Evolutionary conservation across 2,888 invertebrate species (phyloP), one percentile per base, ranked within the genome.

Genomic region (Eupithecia exiguata): DNA sequence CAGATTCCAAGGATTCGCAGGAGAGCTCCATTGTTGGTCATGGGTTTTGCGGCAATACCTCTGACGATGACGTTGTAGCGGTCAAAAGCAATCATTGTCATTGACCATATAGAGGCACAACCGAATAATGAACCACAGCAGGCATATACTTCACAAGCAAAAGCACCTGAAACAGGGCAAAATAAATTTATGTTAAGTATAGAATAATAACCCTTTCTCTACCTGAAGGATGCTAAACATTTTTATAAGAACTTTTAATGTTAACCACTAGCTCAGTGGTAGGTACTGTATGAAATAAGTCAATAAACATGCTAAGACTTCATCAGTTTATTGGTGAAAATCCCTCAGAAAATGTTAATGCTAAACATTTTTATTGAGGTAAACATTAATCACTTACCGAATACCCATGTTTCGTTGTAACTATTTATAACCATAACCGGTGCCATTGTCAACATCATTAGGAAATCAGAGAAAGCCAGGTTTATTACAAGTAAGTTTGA

Each of bases 51-150:
- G 71, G 98, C 96, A 83, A 98, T 95, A 82, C 98, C 97, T 91
- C 98, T 98, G 49, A 98, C 98, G 87, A 99, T 99, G 74, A 98
- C 98, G 89, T 98, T 98, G 95, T 98, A 99, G 82, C 99, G 96
- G 90, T 99, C 99, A 85, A 98, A 95, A 74, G 98, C 97, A 82
- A 99, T 98, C 96, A 97, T 96, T 25, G 97, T 97, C 97, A 99
- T 98, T 40, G 98, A 97, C 97, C 98, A 98, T 86, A 99, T 99
- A 75, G 98, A 98, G 82, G 96, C 96, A 88, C 98, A 97, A 75
- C 99, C 99, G 86, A 97, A 98, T 75, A 98, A 95, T 53, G 98
- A 98, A 53, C 98, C 98, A 70, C 96, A 95, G 92, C 98, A 96
- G 62, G 96, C 98, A 90, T 99, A 98, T 5, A 99, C 85, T 89